Percentiles rank a stretch among this genome's conserved stretches.
These are phyloP conservation scores for Psix sp. DNA, from an alignment of 1,140 invertebrate genomes.

Conservation along the genomic window DNA sequence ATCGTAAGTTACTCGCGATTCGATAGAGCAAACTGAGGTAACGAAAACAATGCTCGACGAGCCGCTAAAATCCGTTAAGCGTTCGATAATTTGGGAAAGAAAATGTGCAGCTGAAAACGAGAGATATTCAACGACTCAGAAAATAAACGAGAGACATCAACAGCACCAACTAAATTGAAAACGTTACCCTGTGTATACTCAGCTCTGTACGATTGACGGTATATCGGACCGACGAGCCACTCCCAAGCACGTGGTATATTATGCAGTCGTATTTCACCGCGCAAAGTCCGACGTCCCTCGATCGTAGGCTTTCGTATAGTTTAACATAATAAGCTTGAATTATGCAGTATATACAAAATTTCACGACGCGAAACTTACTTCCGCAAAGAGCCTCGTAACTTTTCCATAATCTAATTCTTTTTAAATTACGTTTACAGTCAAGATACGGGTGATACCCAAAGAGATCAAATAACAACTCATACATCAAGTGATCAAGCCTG, in stretches of 20 bases:
- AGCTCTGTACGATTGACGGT: conserved; percentile 45
- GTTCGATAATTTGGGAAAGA: conserved; percentile 42
- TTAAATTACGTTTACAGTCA: conserved; percentile 12
- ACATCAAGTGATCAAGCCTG: too few species aligned
- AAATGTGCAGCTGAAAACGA: conserved; percentile 25
- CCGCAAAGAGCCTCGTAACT: conserved; percentile 16
- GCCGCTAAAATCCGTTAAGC: conserved; percentile 15
- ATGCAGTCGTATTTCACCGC: conserved; percentile 66
- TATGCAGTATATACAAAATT: conserved; percentile 73
- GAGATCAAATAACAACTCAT: neutral
- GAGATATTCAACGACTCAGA: conserved; percentile 38
- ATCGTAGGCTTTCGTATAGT: conserved; percentile 66
- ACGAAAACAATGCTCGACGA: conserved; percentile 20
- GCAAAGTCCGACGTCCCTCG: conserved; percentile 46
- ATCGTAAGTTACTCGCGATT: conserved; percentile 19
- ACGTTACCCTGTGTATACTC: conserved; percentile 38
- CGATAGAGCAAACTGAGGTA: conserved; percentile 5
- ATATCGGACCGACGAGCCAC: conserved; percentile 36
- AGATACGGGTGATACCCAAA: conserved; percentile 1
- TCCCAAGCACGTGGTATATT: conserved; percentile 64
- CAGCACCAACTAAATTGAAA: conserved; percentile 58
- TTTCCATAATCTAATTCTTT: conserved; percentile 35
- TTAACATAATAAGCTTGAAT: conserved; percentile 73
- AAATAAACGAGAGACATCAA: conserved; percentile 52
- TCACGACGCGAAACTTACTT: conserved; percentile 45